Evolutionary conservation across 2,888 invertebrate genomes (phyloP), one percentile per base, ranked within the genome.

Genomic region (Cerastis rubricosa): DNA sequence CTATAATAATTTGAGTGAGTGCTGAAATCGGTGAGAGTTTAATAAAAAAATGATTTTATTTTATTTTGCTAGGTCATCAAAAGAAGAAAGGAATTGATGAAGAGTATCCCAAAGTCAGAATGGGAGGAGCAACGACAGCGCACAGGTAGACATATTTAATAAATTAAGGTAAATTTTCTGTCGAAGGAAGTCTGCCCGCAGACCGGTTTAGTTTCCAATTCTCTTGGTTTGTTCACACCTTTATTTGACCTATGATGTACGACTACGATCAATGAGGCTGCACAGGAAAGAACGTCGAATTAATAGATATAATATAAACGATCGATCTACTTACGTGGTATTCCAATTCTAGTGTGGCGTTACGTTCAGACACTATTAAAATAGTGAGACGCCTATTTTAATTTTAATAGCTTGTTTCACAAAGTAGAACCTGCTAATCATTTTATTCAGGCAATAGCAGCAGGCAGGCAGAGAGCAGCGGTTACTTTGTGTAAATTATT

Each of bases 21-120:
- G n/a, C 12, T 25, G n/a, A 54, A 1, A 54, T 54, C 19, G 19
- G 17, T 54, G 40, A 19, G 7, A 54, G 25, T 54, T 68, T 11
- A 4, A 40, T 19, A 11, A 22, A 17, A 22, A 8, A 1, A 1
- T n/a, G n/a, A 45, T 12, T 3, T 11, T 8, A 11, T 35, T 4
- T 61, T 29, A 11, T 51, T 17, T 71, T 45, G 3, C 17, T 80
- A 88, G 88, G 85, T 88, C 11, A 88, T 88, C n/a, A 47, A 88
- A 75, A 86, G 78, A 66, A 88, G 86, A 61, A 83, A 82, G 65
- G 76, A 84, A 73, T 67, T 69, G 29, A 71, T 85, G 71, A 81
- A 80, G 66, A 83, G 57, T 14, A 73, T 83, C 0, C 54, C 85
- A 71, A 71, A 75, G 82, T 14, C 74, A 3, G 81, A 88, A 80